Evolutionary conservation across 1,140 invertebrate genomes (phyloP).

Genomic region (Temnothorax nylanderi): DNA sequence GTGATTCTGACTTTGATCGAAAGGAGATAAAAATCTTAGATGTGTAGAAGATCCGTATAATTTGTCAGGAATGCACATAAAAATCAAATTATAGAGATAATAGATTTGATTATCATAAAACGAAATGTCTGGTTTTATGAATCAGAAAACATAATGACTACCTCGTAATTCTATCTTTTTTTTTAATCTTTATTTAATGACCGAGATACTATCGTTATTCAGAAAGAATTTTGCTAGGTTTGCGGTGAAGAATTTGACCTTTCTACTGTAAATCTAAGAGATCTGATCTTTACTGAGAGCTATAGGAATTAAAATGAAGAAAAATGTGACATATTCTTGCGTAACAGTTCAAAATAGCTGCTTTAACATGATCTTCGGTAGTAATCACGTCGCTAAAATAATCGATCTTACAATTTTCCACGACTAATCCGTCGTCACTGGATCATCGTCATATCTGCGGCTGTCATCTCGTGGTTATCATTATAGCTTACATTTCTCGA

Average conservation of each 20-base stretch:
- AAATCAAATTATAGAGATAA: constrained; percentile 8
- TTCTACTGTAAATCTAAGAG: not conserved
- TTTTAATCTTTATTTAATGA: not conserved
- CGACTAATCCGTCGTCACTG: not conserved
- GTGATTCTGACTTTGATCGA: not conserved
- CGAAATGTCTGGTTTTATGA: constrained; percentile 8
- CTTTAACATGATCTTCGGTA: not conserved
- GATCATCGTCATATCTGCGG: not conserved
- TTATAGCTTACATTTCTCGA: constrained; percentile 5
- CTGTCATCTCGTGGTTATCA: not conserved
- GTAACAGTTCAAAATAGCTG: not conserved
- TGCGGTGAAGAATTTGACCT: not conserved
- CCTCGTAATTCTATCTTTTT: not conserved
- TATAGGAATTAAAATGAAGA: not conserved
- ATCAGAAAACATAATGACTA: not conserved
- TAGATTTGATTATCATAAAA: constrained; percentile 12
- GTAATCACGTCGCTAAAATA: not conserved
- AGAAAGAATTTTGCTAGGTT: not conserved
- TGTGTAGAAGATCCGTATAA: not conserved
- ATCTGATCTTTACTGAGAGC: not conserved
- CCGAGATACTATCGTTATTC: constrained; percentile 8
- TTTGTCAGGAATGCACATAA: constrained; percentile 16
- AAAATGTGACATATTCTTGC: not conserved
- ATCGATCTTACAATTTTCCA: not conserved
- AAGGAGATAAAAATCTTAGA: not conserved